A percentile compares a stretch with the other conserved stretches of the same genome.
These are phyloP conservation scores for Apamea epomidion DNA, from an alignment of 2,888 invertebrate genomes.

Conservation along the genomic window DNA sequence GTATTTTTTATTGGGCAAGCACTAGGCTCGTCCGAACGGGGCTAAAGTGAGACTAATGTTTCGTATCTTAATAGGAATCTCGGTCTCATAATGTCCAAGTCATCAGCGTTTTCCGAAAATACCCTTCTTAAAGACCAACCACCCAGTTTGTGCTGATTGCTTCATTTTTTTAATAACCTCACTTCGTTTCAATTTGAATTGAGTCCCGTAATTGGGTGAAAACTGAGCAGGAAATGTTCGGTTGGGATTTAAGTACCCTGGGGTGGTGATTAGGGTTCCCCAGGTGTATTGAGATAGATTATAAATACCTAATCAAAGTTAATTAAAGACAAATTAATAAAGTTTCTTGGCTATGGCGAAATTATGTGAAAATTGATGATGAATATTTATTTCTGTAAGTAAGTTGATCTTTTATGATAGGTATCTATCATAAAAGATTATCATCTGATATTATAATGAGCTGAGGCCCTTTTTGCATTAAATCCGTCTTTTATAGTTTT, in stretches of 20 bases:
- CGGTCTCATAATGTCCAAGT: constrained; percentile 87
- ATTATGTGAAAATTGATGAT: background rate
- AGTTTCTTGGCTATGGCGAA: background rate
- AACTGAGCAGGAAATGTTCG: constrained; percentile 41
- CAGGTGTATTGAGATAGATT: constrained; percentile 13
- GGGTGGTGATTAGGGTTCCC: constrained; percentile 11
- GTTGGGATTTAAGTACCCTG: constrained; percentile 28
- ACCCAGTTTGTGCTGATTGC: constrained; percentile 80
- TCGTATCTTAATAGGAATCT: constrained; percentile 89
- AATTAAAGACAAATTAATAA: constrained; percentile 13
- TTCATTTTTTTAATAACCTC: constrained; percentile 83
- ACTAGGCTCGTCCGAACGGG: constrained; percentile 69
- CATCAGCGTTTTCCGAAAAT: constrained; percentile 88
- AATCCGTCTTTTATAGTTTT: too few species aligned
- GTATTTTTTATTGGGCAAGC: constrained; percentile 59
- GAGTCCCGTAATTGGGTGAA: constrained; percentile 71
- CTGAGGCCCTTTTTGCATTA: too few species aligned
- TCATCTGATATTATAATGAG: too few species aligned
- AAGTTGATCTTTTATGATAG: background rate
- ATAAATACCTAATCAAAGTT: background rate
- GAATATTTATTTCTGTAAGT: background rate
- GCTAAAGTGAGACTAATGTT: constrained; percentile 85
- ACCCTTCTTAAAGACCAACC: constrained; percentile 76
- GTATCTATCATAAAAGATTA: too few species aligned
- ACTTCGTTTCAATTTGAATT: constrained; percentile 75